Evolutionary conservation across 2,113 vertebrate species (phyloP).

Genomic region (Gadus chalcogrammus): DNA sequence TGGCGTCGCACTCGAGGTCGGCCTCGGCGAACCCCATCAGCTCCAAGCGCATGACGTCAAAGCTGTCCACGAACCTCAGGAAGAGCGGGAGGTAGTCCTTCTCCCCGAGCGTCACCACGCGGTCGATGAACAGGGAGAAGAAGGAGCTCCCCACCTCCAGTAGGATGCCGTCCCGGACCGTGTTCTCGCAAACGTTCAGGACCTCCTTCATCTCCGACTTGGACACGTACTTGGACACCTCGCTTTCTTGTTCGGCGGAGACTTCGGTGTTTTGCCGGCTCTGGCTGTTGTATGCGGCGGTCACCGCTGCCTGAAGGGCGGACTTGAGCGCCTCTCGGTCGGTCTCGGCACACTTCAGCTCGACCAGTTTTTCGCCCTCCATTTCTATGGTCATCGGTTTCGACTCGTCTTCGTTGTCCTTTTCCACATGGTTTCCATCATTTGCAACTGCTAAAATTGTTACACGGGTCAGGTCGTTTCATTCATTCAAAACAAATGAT

Average conservation of each 20-base stretch:
- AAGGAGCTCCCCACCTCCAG: slow-evolving; percentile 85
- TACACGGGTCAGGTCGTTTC: slow-evolving; percentile 5
- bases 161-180: slow-evolving; percentile 84
- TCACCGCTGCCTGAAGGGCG: slow-evolving; percentile 66
- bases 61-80: slow-evolving; percentile 89
- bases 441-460: slow-evolving; percentile 19
- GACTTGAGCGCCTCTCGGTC: slow-evolving; percentile 73
- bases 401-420: slow-evolving; percentile 67
- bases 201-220: slow-evolving; percentile 86
- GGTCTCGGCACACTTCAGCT: slow-evolving; percentile 69
- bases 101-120: slow-evolving; percentile 84
- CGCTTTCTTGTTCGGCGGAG: slow-evolving; percentile 50
- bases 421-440: slow-evolving; percentile 62
- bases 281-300: slow-evolving; percentile 59
- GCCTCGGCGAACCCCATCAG: slow-evolving; percentile 88
- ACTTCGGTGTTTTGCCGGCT: slow-evolving; percentile 38
- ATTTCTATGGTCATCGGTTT: slow-evolving; percentile 67
- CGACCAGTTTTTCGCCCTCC: slow-evolving; percentile 68
- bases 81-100: slow-evolving; percentile 83
- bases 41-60: slow-evolving; percentile 88
- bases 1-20: slow-evolving; percentile 72
- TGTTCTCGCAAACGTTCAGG: slow-evolving; percentile 86
- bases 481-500: neutral
- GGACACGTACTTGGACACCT: slow-evolving; percentile 71
- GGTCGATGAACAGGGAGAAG: slow-evolving; percentile 89